Evolutionary conservation across 2,113 vertebrate species (phyloP).

Genomic region (mouse (Mus musculus)): GRCm39 chrX:42246501-42247000

Average conservation of each 20-base stretch:
- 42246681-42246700: slow-evolving; percentile 6
- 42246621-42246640: slow-evolving; percentile 23
- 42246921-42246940: slow-evolving; percentile 31
- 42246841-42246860: slow-evolving; percentile 6
- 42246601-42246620: neutral
- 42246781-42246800: slow-evolving; percentile 53
- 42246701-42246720: slow-evolving; percentile 25
- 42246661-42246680: slow-evolving; percentile 5
- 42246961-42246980: slow-evolving; percentile 2
- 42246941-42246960: neutral
- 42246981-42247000: slow-evolving; percentile 56
- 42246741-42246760: slow-evolving; percentile 25
- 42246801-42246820: neutral
- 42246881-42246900: neutral
- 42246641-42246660: neutral
- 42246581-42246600: neutral
- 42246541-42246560: neutral
- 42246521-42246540: neutral
- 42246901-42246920: neutral
- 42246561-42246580: slow-evolving; percentile 33
- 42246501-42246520: slow-evolving; percentile 38
- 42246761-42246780: slow-evolving; percentile 36
- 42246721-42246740: neutral
- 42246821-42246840: neutral
- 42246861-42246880: slow-evolving; percentile 29